These are phyloP conservation scores for Epinephelus malabaricus DNA, from an alignment of 2,797 vertebrate genomes.

Conservation along the genomic window DNA sequence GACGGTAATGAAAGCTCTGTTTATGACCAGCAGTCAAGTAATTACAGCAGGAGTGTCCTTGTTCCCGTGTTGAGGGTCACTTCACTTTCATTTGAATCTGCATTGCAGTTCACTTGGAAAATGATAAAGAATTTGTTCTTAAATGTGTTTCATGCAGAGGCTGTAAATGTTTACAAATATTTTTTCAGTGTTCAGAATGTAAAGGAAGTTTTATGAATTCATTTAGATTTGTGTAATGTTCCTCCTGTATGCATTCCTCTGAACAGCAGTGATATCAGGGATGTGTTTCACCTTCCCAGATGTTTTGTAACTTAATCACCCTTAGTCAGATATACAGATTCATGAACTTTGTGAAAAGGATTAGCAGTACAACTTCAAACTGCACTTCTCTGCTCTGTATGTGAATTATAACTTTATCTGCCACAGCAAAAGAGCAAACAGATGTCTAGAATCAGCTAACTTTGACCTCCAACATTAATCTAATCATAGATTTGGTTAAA, in stretches of 20 bases:
- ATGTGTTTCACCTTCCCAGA: not conserved
- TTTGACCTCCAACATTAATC: not conserved
- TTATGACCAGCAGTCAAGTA: constrained; percentile 45
- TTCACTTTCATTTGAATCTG: constrained; percentile 44
- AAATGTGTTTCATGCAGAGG: not conserved
- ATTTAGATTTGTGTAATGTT: not conserved
- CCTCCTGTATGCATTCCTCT: not conserved
- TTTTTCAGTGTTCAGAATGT: not conserved
- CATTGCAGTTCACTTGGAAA: not conserved
- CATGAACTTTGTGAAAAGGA: not conserved
- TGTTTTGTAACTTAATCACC: not conserved
- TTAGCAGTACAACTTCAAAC: not conserved
- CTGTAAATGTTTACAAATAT: not conserved
- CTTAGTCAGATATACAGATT: not conserved
- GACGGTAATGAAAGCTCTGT: constrained; percentile 53
- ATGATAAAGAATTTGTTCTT: not conserved
- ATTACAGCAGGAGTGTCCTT: constrained; percentile 59
- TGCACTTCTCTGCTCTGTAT: not conserved
- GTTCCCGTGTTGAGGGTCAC: constrained; percentile 42
- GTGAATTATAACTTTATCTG: not conserved
- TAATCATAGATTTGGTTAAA: constrained; percentile 12
- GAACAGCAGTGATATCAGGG: not conserved
- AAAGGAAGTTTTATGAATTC: not conserved
- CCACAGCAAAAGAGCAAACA: not conserved
- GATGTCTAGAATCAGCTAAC: not conserved